phyloP scores from a whole-genome alignment of 2,113 vertebrate species.

The Pterocles orientalis region DNA sequence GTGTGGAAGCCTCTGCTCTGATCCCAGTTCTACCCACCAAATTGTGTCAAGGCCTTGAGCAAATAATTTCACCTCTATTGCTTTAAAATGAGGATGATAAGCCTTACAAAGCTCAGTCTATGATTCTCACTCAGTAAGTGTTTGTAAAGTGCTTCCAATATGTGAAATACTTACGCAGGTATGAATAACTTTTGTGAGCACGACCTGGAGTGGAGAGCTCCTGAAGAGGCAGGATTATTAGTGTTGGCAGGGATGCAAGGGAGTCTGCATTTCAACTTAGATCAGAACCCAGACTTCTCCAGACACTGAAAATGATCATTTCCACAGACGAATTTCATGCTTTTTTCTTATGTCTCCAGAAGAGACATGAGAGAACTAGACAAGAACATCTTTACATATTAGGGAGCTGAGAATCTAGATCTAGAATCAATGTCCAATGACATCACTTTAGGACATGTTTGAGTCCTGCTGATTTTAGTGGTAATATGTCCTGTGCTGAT shows the following conservation, averaged over 20 bases:
- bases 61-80: conserved; percentile 40
- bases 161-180: not conserved
- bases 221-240: not conserved
- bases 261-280: not conserved
- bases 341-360: not conserved
- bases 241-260: not conserved
- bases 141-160: conserved; percentile 29
- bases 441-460: not conserved
- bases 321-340: not conserved
- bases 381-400: not conserved
- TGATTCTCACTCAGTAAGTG: conserved; percentile 3
- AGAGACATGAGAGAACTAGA: not conserved
- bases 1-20: not conserved
- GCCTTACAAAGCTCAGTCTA: conserved; percentile 20
- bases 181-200: not conserved
- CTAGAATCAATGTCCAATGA: not conserved
- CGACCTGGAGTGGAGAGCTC: not conserved
- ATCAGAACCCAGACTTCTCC: not conserved
- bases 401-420: not conserved
- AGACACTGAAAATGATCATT: not conserved
- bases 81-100: conserved; percentile 48
- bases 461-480: not conserved
- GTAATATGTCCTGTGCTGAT: not conserved
- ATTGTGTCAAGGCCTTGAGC: conserved; percentile 57
- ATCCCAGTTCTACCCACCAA: conserved; percentile 40